Evolutionary conservation across 2,888 invertebrate genomes (phyloP).

Genomic region (Mythimna loreyi): DNA sequence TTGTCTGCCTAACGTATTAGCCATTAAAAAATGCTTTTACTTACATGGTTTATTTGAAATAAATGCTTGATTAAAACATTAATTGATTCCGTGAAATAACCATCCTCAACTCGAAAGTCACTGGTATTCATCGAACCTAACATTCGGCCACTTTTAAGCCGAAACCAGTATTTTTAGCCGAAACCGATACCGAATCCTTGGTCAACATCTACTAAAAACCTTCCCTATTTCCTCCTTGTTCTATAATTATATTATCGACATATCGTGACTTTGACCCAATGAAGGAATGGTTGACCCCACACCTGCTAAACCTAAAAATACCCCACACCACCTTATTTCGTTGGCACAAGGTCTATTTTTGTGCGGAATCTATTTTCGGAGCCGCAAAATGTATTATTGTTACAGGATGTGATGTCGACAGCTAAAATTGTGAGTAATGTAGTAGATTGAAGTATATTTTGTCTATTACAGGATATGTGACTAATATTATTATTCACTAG

Average conservation of each 20-base stretch:
- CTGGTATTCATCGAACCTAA: no score
- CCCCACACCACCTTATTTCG: conserved; percentile 10
- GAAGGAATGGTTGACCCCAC: background rate
- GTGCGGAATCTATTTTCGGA: conserved; percentile 30
- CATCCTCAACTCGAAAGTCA: no score
- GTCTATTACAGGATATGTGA: background rate
- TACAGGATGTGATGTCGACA: conserved; percentile 47
- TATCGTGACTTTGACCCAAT: conserved; percentile 15
- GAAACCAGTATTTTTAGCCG: no score
- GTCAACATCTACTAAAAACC: no score
- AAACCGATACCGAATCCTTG: no score
- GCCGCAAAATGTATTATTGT: conserved; percentile 41
- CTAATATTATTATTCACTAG: conserved; percentile 12
- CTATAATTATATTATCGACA: conserved; percentile 2
- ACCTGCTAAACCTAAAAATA: conserved; percentile 17
- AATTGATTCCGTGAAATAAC: no score
- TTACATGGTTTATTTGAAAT: no score
- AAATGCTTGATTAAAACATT: no score
- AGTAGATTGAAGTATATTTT: conserved; percentile 13
- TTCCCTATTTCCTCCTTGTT: no score
- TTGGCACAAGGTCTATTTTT: conserved; percentile 44
- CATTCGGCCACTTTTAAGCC: no score
- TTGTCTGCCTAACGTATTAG: no score
- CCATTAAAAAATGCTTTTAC: no score
- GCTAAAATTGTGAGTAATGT: conserved; percentile 32